Evolutionary conservation across 2,113 vertebrate genomes (phyloP).

Genomic region (Proterorhinus semilunaris): DNA sequence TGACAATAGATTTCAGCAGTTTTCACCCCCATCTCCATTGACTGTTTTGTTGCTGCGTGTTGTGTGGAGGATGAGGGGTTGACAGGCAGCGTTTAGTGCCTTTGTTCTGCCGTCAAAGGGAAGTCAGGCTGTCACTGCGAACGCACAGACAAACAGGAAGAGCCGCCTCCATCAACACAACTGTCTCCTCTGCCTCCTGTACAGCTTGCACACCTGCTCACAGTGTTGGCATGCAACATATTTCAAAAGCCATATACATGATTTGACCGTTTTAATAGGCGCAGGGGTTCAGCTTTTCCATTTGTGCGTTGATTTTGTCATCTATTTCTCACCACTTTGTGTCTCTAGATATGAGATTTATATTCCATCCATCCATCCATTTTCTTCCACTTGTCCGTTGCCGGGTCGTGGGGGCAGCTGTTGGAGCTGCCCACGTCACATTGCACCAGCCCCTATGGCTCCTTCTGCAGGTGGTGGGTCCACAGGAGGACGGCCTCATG

Average conservation of each 20-base stretch:
- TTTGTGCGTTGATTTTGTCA: too few relatives aligned
- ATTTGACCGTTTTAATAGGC: neutral
- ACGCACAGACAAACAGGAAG: constrained; percentile 1
- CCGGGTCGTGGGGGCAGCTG: too few relatives aligned
- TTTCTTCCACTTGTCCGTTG: too few relatives aligned
- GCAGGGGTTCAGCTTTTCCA: too few relatives aligned
- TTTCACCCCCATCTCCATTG: neutral
- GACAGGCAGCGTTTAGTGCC: constrained; percentile 8
- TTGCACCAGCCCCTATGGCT: too few relatives aligned
- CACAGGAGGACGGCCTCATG: too few relatives aligned
- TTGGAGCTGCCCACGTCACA: too few relatives aligned
- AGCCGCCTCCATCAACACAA: neutral
- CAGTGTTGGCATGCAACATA: neutral
- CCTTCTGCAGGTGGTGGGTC: too few relatives aligned
- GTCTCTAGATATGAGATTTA: too few relatives aligned
- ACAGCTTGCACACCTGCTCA: neutral
- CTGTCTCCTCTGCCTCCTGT: neutral
- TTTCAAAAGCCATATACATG: neutral
- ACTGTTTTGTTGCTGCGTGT: neutral
- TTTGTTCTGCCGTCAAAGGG: constrained; percentile 5
- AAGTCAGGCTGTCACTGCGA: neutral
- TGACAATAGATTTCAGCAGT: neutral
- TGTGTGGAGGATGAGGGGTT: neutral
- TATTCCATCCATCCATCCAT: too few relatives aligned
- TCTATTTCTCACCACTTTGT: too few relatives aligned